phyloP scores from a whole-genome alignment of 2,888 invertebrate genomes.

The Chaetogeoica ovagalla region DNA sequence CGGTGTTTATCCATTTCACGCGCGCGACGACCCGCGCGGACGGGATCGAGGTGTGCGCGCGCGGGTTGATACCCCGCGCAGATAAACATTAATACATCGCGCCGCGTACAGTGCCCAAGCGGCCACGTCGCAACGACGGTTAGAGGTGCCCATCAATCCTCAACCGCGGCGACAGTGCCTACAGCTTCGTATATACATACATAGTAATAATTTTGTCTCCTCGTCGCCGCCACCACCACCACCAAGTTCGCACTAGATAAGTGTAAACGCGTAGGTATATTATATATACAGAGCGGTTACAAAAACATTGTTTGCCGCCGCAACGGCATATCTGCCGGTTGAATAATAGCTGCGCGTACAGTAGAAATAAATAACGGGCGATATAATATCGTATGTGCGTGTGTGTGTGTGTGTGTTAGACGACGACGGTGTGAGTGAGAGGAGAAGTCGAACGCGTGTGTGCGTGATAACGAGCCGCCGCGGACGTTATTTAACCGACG shows the following conservation, averaged over 20 bases:
- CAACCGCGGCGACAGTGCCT: too few relatives aligned
- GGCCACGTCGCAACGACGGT: too few relatives aligned
- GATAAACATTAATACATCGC: too few relatives aligned
- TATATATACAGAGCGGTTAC: conserved; percentile 16
- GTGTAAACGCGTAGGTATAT: not conserved
- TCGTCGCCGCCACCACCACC: not conserved
- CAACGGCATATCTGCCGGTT: conserved; percentile 41
- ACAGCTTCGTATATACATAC: too few relatives aligned
- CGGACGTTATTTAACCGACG: conserved; percentile 43
- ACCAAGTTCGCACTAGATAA: conserved; percentile 23
- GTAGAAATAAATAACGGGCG: not conserved
- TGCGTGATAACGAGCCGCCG: conserved; percentile 49
- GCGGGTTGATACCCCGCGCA: too few relatives aligned
- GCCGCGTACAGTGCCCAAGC: too few relatives aligned
- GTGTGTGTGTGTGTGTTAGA: not conserved
- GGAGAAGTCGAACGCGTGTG: conserved; percentile 5
- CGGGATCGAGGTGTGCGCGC: too few relatives aligned
- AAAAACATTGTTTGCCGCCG: conserved; percentile 42
- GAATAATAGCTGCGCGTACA: conserved; percentile 27
- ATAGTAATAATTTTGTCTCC: not conserved
- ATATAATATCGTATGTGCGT: conserved; percentile 1
- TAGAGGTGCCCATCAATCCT: too few relatives aligned
- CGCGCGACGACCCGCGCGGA: too few relatives aligned
- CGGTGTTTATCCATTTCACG: too few relatives aligned
- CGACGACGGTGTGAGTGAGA: not conserved